Conservation (phyloP, 2,113 vertebrate genomes). For the Arenaria interpres region DNA sequence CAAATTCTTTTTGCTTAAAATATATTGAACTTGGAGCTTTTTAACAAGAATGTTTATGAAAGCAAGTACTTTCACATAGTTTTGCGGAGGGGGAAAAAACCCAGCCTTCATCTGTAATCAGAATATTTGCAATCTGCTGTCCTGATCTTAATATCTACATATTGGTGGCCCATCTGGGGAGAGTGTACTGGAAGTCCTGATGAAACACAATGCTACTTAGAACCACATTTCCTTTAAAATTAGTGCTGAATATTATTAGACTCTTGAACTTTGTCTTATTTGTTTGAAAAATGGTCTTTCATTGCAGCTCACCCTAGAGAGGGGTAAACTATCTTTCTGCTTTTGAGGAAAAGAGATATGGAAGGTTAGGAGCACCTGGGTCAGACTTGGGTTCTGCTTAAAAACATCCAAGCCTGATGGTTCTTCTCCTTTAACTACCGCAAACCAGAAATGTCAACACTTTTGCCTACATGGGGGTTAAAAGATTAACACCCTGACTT, state of each 20-base stretch:
- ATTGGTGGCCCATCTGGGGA: too few relatives aligned
- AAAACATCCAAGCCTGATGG: not conserved
- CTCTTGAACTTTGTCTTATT: not conserved
- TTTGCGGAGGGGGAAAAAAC: too few relatives aligned
- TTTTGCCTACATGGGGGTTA: not conserved
- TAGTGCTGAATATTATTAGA: too few relatives aligned
- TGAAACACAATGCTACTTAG: not conserved
- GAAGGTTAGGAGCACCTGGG: not conserved
- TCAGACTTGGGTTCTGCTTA: not conserved
- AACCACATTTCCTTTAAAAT: not conserved
- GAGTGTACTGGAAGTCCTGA: not conserved
- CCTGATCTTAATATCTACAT: not conserved
- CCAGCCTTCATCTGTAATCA: not conserved
- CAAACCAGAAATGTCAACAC: not conserved
- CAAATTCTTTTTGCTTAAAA: not conserved
- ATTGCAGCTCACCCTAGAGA: not conserved
- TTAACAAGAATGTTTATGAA: not conserved
- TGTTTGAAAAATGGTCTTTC: not conserved
- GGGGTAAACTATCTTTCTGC: not conserved
- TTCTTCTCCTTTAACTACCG: not conserved
- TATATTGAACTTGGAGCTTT: not conserved
- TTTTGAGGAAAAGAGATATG: not conserved
- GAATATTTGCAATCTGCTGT: not conserved
- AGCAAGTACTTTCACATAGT: not conserved
- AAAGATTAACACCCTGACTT: not conserved